Base-by-base conservation (phyloP, 2,797 vertebrate species). In the Petrocephalus schoutedeni region DNA sequence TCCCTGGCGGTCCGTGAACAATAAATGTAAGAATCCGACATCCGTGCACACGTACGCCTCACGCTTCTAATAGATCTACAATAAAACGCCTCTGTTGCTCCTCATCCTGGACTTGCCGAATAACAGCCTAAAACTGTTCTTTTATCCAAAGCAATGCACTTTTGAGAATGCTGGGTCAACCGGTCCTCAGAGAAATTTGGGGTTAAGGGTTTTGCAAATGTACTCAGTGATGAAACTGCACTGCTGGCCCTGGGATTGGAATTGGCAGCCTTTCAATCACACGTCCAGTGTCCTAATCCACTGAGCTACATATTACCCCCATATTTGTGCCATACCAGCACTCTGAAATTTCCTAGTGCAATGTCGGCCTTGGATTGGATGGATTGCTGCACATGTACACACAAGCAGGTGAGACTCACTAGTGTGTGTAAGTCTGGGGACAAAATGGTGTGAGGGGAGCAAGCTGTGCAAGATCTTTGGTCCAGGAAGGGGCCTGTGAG, bases 391-490 rank as follows among this genome's bases (percentile, higher is more conserved):
- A 77, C 28, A 16, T 71, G 12, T 16, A 36, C 64, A 71, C 64
- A 16, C 67, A 71, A 36, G 67, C 32, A 36, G 14, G 67, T 71
- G 67, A 71, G 4, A 9, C 41, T 51, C 49, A 71, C 32, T 71
- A 71, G 67, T 41, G 4, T 71, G 32, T 36, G 36, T 71, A 36
- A 71, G 14, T 71, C 32, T 71, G 67, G 32, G 67, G 28, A 36
- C 64, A 36, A 12, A 36, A 71, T 36, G 32, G 67, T 4, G 0
- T 19, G 57, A 58, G 57, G 19, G 19, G 57, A 58, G 19, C 4
- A 58, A 58, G 57, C 57, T 58, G 56, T 58, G 8, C 41, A 9
- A 80, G 74, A 89, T 98, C 96, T 92, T 98, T 97, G 90, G 95
- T 86, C 89, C 98, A 98, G 87, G 95, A 94, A 95, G 96, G 45